A percentile compares a stretch with the other conserved stretches of the same genome.
Conservation (phyloP, 1,140 invertebrate genomes). For the Diuraphis noxia region DNA sequence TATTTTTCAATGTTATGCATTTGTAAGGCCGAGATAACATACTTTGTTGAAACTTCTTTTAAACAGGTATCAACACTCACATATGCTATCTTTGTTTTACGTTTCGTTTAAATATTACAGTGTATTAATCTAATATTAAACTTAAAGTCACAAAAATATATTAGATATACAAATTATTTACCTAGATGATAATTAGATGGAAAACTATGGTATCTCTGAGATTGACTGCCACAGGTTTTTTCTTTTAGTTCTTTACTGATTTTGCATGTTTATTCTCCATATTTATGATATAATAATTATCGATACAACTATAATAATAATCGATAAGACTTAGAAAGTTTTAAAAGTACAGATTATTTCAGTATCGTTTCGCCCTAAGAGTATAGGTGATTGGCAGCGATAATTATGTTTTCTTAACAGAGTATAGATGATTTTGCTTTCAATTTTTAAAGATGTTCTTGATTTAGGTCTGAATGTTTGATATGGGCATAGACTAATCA, state of each 20-base stretch:
- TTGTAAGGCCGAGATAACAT: background rate
- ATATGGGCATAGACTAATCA: background rate
- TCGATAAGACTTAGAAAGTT: background rate
- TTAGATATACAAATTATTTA: too few species aligned
- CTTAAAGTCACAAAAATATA: background rate
- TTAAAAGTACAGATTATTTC: background rate
- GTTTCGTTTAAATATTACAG: background rate
- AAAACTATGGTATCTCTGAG: background rate
- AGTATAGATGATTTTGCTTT: background rate
- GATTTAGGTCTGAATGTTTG: background rate
- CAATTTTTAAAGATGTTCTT: too few species aligned
- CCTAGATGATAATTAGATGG: background rate
- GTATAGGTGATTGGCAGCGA: background rate
- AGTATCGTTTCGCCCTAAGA: background rate
- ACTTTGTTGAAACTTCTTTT: background rate
- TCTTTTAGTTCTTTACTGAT: background rate
- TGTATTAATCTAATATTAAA: background rate
- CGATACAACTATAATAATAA: background rate
- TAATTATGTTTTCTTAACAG: background rate
- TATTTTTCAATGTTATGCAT: background rate
- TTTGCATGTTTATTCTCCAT: background rate
- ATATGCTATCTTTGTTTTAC: background rate
- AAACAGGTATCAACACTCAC: background rate
- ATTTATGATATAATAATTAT: background rate
- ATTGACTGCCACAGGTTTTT: background rate